Percentiles rank a stretch among this genome's conserved stretches.
phyloP scores from a whole-genome alignment of 2,797 vertebrate species.

The Nyctibius grandis region DNA sequence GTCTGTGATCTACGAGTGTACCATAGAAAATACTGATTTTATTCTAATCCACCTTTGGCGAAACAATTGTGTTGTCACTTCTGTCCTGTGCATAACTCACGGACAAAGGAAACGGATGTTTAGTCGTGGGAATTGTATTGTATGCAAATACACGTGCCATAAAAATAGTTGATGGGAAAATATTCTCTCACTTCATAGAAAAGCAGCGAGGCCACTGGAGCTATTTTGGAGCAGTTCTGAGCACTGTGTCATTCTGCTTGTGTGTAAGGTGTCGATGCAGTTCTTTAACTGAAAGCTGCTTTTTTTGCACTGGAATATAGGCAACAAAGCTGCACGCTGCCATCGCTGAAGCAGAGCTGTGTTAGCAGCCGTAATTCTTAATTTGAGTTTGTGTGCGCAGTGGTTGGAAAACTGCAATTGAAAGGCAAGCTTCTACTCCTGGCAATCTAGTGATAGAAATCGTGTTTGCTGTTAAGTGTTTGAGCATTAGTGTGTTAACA shows the following conservation, averaged over 20 bases:
- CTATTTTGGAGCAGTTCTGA: constrained; percentile 30
- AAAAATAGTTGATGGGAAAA: constrained; percentile 66
- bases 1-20: neutral
- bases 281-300: neutral
- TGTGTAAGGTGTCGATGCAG: neutral
- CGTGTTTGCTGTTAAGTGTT: neutral
- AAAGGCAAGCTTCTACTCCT: constrained; percentile 6
- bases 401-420: neutral
- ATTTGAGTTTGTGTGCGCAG: neutral
- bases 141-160: constrained; percentile 41
- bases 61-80: constrained; percentile 36
- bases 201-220: constrained; percentile 30
- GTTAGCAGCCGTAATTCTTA: neutral
- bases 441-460: neutral
- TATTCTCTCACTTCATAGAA: constrained; percentile 14
- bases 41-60: neutral
- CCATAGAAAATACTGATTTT: neutral
- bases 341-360: neutral
- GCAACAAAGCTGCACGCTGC: neutral
- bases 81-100: constrained; percentile 32
- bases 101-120: constrained; percentile 61
- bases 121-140: constrained; percentile 55
- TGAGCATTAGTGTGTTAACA: neutral
- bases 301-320: neutral
- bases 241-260: neutral